phyloP scores from a whole-genome alignment of 2,113 vertebrate genomes.

The Daboia siamensis region DNA sequence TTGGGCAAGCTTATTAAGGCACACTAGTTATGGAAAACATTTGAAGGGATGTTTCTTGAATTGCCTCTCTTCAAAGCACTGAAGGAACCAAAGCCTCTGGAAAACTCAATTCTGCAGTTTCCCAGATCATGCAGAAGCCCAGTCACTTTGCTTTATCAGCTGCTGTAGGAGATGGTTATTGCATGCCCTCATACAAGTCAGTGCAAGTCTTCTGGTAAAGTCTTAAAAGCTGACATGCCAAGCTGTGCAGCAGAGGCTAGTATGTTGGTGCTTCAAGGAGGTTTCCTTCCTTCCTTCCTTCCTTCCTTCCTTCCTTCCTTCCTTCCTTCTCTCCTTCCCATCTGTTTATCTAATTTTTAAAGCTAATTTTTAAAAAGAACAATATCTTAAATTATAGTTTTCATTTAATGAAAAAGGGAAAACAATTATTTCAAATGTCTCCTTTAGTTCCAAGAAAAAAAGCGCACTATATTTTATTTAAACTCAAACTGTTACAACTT shows the following conservation, averaged over 20 bases:
- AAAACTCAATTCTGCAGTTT: not conserved
- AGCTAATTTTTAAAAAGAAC: not conserved
- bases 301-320: not conserved
- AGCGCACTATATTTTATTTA: not conserved
- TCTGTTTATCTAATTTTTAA: not conserved
- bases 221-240: not conserved
- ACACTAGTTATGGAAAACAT: not conserved
- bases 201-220: not conserved
- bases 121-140: not conserved
- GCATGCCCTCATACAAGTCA: not conserved
- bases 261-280: not conserved
- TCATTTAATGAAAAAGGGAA: not conserved
- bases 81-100: not conserved
- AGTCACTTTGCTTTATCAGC: not conserved
- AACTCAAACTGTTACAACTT: not conserved
- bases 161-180: not conserved
- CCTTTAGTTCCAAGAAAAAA: not conserved
- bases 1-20: not conserved
- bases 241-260: not conserved
- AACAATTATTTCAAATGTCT: not conserved
- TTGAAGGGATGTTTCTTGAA: not conserved
- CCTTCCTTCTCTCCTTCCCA: not conserved
- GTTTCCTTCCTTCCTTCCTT: not conserved
- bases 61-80: not conserved
- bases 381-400: not conserved